Conservation (phyloP, 2,888 invertebrate species). For the Amaurobius ferox region DNA sequence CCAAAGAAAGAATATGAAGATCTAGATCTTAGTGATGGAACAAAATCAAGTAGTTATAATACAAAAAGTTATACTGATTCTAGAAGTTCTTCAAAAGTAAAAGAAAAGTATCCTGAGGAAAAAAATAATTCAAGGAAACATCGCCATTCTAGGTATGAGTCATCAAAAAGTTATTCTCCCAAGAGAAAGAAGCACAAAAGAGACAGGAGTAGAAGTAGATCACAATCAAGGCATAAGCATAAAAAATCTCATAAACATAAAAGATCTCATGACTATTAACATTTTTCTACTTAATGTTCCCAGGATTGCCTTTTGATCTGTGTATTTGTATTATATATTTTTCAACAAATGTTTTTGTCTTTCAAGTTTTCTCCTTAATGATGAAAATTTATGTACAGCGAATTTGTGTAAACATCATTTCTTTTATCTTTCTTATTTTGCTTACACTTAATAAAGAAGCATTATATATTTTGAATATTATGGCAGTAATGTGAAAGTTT, state of each 20-base stretch:
- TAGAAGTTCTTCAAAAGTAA: not conserved
- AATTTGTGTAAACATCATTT: too few species aligned
- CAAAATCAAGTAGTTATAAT: not conserved
- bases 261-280: slow-evolving; percentile 31
- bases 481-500: too few species aligned
- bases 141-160: not conserved
- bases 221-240: slow-evolving; percentile 18
- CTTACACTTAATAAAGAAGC: too few species aligned
- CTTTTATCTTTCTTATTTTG: too few species aligned
- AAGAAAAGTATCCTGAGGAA: not conserved
- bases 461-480: too few species aligned
- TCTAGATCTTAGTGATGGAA: not conserved
- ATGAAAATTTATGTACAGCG: too few species aligned
- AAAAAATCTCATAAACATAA: slow-evolving; percentile 50
- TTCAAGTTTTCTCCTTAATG: too few species aligned
- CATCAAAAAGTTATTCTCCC: not conserved
- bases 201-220: slow-evolving; percentile 40
- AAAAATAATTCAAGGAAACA: not conserved
- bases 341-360: too few species aligned
- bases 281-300: too few species aligned
- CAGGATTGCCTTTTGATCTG: too few species aligned
- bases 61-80: not conserved
- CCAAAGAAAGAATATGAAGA: not conserved
- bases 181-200: slow-evolving; percentile 48
- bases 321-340: too few species aligned